Conservation (phyloP, 2,888 invertebrate genomes). For the Eledona agricola region DNA sequence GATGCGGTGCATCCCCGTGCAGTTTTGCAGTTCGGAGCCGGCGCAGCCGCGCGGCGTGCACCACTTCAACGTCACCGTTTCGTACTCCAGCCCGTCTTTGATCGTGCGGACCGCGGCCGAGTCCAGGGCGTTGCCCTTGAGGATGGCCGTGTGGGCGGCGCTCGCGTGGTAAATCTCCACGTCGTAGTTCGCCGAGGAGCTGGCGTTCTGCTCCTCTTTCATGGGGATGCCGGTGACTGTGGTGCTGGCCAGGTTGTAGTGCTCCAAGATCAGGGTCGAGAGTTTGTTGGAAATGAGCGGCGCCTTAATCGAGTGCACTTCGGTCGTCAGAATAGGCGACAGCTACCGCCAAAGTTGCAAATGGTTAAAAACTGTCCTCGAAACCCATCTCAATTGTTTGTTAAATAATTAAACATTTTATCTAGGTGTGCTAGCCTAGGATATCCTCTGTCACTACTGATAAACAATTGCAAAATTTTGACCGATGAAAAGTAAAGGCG, state of each 20-base stretch:
- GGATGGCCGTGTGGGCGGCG: conserved; percentile 83
- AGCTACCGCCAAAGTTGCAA: conserved; percentile 68
- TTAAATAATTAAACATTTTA: conserved; percentile 23
- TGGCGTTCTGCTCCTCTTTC: conserved; percentile 99
- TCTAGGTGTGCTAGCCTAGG: no score
- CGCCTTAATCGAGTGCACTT: conserved; percentile 83
- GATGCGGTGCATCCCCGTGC: conserved; percentile 86
- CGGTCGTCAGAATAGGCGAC: conserved; percentile 77
- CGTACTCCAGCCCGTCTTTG: conserved; percentile 79
- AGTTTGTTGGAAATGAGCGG: conserved; percentile 78
- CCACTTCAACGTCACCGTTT: conserved; percentile 93
- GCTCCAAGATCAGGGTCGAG: conserved; percentile 79
- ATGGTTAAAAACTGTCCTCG: conserved; percentile 23
- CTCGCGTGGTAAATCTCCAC: conserved; percentile 95
- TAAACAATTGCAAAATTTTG: no score
- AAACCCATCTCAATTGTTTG: background rate
- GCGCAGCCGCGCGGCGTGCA: conserved; percentile 93
- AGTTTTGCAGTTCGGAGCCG: conserved; percentile 81
- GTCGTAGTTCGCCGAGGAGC: conserved; percentile 97
- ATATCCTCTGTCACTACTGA: no score
- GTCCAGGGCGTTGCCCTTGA: conserved; percentile 72
- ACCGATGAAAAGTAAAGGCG: no score
- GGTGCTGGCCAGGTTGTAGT: conserved; percentile 92
- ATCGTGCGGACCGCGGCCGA: conserved; percentile 71
- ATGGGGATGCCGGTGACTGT: conserved; percentile 96